Percentiles rank a stretch among this genome's conserved stretches.
Conservation (phyloP, 2,797 vertebrate species). For the Gallinago stenura region DNA sequence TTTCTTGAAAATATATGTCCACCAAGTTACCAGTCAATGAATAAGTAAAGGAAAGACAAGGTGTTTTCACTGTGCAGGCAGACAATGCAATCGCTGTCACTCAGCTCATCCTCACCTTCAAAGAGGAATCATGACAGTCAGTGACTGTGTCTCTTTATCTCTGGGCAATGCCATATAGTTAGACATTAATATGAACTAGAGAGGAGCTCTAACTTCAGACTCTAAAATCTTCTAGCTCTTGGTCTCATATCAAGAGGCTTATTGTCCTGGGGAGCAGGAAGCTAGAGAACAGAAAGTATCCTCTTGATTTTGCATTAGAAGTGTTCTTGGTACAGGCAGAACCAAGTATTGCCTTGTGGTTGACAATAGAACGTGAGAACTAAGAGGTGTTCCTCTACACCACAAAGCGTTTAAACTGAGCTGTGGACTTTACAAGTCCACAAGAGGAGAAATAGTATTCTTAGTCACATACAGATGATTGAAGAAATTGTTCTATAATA, state of each 20-base stretch:
- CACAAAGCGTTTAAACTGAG: neutral
- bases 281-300: neutral
- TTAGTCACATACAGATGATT: neutral
- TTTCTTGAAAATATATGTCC: neutral
- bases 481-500: neutral
- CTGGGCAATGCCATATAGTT: neutral
- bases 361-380: neutral
- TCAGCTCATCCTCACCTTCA: neutral
- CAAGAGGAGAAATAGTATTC: neutral
- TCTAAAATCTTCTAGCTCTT: neutral
- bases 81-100: neutral
- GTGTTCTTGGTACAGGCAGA: neutral
- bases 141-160: neutral
- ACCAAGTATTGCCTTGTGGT: neutral
- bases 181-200: neutral
- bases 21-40: neutral
- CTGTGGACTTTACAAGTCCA: neutral
- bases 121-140: neutral
- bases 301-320: neutral
- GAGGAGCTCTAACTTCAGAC: neutral
- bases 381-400: neutral
- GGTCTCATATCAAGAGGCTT: too few relatives aligned
- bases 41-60: neutral
- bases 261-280: neutral
- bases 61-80: neutral